Evolutionary conservation across 2,888 invertebrate species (phyloP).

Genomic region (Drosophila nigricruria): DNA sequence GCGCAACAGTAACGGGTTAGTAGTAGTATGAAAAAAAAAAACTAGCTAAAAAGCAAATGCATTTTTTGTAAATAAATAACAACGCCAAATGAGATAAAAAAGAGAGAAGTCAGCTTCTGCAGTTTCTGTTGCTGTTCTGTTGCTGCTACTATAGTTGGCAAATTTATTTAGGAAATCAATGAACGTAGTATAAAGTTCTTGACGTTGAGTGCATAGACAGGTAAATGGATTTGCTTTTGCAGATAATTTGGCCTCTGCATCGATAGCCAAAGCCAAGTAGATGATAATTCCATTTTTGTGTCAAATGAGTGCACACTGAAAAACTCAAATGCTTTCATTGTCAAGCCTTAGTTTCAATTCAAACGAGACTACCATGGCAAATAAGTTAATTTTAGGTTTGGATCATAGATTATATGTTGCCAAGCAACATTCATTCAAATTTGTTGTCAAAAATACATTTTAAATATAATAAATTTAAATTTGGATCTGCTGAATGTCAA

Average conservation of each 20-base stretch:
- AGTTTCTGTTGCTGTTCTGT: not conserved
- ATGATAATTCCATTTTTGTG: conserved; percentile 31
- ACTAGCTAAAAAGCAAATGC: conserved; percentile 56
- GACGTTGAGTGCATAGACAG: conserved; percentile 41
- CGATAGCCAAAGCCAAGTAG: conserved; percentile 10
- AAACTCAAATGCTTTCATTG: conserved; percentile 30
- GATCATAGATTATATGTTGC: too few relatives aligned
- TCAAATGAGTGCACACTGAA: conserved; percentile 31
- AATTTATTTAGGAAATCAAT: conserved; percentile 74
- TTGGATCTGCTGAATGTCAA: too few relatives aligned
- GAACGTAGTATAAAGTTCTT: conserved; percentile 51
- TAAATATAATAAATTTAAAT: too few relatives aligned
- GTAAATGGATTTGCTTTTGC: conserved; percentile 51
- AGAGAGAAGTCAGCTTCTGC: conserved; percentile 22
- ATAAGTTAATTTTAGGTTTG: not conserved
- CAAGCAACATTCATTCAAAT: too few relatives aligned
- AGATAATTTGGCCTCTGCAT: conserved; percentile 46
- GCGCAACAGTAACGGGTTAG: conserved; percentile 32
- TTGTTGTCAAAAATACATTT: too few relatives aligned
- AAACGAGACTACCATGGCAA: not conserved
- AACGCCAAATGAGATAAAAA: conserved; percentile 61
- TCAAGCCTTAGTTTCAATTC: conserved; percentile 30
- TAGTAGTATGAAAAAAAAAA: conserved; percentile 6
- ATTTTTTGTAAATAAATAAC: conserved; percentile 74
- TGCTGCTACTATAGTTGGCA: conserved; percentile 42